Percentiles rank a stretch among this genome's conserved stretches.
These are phyloP conservation scores for Carcharodon carcharias DNA, from an alignment of 2,797 vertebrate genomes.

Conservation along the genomic window DNA sequence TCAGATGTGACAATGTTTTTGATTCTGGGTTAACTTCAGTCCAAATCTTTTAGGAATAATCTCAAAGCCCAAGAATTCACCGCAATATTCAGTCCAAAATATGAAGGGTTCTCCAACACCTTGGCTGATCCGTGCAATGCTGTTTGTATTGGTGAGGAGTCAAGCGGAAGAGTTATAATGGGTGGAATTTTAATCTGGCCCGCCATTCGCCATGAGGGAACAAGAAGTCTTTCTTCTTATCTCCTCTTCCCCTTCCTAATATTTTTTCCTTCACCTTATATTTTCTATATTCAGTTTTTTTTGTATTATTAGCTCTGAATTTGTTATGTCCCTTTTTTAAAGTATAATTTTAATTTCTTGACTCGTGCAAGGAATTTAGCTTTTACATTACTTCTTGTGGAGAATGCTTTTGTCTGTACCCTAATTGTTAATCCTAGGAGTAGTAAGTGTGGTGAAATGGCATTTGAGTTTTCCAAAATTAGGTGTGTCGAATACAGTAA, in stretches of 20 bases:
- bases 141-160: neutral
- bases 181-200: neutral
- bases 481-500: neutral
- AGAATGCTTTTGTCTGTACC: neutral
- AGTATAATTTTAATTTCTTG: neutral
- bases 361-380: neutral
- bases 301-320: neutral
- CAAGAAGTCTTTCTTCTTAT: neutral
- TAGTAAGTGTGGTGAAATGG: neutral
- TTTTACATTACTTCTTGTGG: neutral
- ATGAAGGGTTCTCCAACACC: neutral
- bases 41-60: neutral
- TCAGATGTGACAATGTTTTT: neutral
- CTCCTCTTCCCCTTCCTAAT: neutral
- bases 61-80: neutral
- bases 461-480: neutral
- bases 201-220: neutral
- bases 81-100: neutral
- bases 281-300: neutral
- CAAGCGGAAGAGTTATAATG: neutral
- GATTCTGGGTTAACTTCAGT: neutral
- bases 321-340: neutral
- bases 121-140: neutral
- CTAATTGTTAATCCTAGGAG: neutral
- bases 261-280: neutral